Conservation (phyloP, 2,888 invertebrate species). For the Cephus runcator region DNA sequence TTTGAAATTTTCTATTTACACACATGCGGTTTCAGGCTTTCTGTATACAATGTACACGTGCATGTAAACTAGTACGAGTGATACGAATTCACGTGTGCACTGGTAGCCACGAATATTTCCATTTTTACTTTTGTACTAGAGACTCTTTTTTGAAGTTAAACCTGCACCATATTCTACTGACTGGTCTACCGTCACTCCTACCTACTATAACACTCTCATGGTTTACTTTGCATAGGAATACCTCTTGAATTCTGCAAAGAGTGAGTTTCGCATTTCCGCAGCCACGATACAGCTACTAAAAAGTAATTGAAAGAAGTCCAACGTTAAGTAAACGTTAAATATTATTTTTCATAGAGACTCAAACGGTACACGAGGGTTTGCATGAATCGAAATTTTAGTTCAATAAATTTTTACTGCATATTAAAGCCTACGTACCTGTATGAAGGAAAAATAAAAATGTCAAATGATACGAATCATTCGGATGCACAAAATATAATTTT, state of each 20-base stretch:
- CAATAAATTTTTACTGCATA: no score
- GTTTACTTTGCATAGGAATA: constrained; percentile 38
- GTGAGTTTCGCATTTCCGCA: not conserved
- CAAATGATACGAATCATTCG: not conserved
- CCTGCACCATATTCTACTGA: not conserved
- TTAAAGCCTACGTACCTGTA: no score
- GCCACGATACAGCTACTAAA: not conserved
- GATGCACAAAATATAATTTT: no score
- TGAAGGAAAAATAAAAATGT: not conserved
- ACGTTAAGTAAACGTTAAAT: not conserved
- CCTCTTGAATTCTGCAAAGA: constrained; percentile 3
- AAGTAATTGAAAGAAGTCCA: not conserved
- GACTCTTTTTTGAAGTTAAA: not conserved
- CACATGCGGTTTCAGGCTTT: not conserved
- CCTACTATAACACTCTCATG: not conserved
- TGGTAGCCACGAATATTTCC: not conserved
- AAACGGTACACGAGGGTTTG: no score
- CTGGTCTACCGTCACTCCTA: not conserved
- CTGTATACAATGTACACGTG: not conserved
- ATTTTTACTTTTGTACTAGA: not conserved
- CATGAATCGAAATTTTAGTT: no score
- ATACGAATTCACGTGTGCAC: not conserved
- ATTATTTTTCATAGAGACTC: not conserved
- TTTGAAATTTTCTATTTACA: not conserved
- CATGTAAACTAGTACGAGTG: not conserved